phyloP scores from a whole-genome alignment of 2,113 vertebrate species.

The Meleagris gallopavo region DNA sequence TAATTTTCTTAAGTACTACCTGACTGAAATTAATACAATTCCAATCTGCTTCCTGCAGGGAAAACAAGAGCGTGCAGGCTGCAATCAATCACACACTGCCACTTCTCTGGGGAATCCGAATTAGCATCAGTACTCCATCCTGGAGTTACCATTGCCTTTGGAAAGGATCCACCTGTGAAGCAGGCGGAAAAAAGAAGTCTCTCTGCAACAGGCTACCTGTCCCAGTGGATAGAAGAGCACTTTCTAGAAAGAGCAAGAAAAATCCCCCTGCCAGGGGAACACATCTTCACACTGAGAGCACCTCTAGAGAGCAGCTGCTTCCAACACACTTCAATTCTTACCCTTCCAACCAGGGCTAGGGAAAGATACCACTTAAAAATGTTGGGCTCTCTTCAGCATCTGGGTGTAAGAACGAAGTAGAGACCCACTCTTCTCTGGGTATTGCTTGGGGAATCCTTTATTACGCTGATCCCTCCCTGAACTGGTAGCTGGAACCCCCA shows the following conservation, averaged over 20 bases:
- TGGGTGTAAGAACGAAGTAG: not conserved
- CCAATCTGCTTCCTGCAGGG: not conserved
- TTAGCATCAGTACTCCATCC: not conserved
- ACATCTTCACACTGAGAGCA: not conserved
- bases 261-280: not conserved
- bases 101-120: not conserved
- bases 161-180: not conserved
- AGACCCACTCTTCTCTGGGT: not conserved
- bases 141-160: not conserved
- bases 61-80: not conserved
- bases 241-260: not conserved
- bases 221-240: not conserved
- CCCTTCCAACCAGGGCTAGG: not conserved
- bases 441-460: not conserved
- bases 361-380: not conserved
- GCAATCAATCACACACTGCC: not conserved
- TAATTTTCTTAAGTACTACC: not conserved
- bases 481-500: not conserved
- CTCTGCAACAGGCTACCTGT: not conserved
- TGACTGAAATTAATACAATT: slow-evolving; percentile 1
- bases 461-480: not conserved
- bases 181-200: not conserved
- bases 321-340: not conserved
- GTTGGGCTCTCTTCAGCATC: not conserved
- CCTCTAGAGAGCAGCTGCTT: not conserved